Evolutionary conservation across 1,140 invertebrate genomes (phyloP), one percentile per base, ranked within the genome.

Genomic region (Drosophila tropicalis): DNA sequence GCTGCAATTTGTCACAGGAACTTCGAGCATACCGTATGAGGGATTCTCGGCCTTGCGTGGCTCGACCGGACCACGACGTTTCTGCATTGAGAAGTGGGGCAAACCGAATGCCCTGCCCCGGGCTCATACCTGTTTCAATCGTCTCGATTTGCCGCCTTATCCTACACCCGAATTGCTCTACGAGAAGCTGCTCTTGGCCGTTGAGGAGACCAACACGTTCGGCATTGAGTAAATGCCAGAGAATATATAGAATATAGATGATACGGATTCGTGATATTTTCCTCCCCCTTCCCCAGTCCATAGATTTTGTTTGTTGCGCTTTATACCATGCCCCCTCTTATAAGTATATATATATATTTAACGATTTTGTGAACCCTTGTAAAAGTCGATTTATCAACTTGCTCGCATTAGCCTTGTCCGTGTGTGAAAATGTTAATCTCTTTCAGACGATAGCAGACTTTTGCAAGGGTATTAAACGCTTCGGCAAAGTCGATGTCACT

Each of bases 41-140:
- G 98, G 98, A 6, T 99, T 99, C 93, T 95, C 98, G 0, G 98
- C 98, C 10, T 93, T 99, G 29, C 94, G 98, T 40, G 98, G 98
- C 10, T 98, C 97, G 0, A 99, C 98, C 66, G 98, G 98, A 2
- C 98, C 98, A 10, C 94, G 98, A 12, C 98, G 98, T 81, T 99
- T 99, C 93, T 99, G 98, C 92, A 98, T 99, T 81, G 98, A 99
- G 93, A 98, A 98, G 92, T 99, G 98, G 98, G 98, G 98, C 60
- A 97, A 97, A 87, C 96, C 97, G 22, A 97, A 98, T 81, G 98
- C 97, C 91, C 94, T 99, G 76, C 98, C 98, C 2, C 95, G 98
- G 76, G 98, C 98, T 5, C 98, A 99, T 92, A 99, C 98, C 0
- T 99, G 98, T 93, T 99, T 99, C 93, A 99, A 99, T 93, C 95